Evolutionary conservation across 2,113 vertebrate species (phyloP).

Genomic region (Gambusia holbrooki): DNA sequence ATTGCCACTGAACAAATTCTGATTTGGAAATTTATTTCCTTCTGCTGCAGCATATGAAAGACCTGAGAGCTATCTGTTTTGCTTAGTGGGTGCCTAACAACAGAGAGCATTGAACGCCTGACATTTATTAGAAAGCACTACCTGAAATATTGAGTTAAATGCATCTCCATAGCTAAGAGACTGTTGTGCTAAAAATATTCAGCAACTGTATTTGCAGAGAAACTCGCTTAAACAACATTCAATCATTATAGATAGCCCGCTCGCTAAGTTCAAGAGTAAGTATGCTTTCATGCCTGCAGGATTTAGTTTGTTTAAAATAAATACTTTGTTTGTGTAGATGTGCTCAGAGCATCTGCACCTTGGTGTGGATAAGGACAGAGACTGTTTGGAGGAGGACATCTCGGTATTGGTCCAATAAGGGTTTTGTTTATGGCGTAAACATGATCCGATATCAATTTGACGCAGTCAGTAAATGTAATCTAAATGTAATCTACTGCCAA

Average conservation of each 20-base stretch:
- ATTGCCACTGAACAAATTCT: background rate
- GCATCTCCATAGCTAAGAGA: slow-evolving; percentile 16
- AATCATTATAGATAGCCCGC: slow-evolving; percentile 29
- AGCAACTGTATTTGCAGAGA: slow-evolving; percentile 10
- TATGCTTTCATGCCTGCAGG: too few species aligned
- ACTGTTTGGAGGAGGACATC: too few species aligned
- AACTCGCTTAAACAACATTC: slow-evolving; percentile 26
- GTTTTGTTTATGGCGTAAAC: too few species aligned
- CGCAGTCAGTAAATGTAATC: too few species aligned
- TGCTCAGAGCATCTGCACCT: too few species aligned
- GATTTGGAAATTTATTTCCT: background rate
- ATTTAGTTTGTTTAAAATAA: too few species aligned
- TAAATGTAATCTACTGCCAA: too few species aligned
- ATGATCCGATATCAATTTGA: too few species aligned
- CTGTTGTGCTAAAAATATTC: slow-evolving; percentile 39
- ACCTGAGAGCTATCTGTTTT: background rate
- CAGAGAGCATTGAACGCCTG: background rate
- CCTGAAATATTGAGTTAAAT: slow-evolving; percentile 4
- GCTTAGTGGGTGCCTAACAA: slow-evolving; percentile 5
- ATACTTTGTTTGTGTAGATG: too few species aligned
- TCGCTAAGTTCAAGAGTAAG: too few species aligned
- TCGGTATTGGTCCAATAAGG: too few species aligned
- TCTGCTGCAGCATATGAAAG: background rate
- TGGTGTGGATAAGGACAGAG: too few species aligned
- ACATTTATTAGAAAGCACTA: slow-evolving; percentile 14